Conservation (phyloP, 2,113 vertebrate genomes). For the Micronisus gabar region DNA sequence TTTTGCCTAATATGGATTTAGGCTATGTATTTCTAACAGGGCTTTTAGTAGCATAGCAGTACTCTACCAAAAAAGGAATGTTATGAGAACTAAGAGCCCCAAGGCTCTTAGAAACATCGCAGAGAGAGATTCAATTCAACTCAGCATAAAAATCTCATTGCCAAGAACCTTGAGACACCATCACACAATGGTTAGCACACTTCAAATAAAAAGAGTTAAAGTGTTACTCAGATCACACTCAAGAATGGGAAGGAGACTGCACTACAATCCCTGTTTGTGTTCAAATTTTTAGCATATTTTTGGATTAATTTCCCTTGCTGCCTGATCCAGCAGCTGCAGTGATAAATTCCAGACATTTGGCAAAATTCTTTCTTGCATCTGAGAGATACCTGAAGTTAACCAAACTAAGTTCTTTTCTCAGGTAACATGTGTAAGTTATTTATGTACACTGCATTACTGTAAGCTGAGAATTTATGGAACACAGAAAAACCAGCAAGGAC, state of each 20-base stretch:
- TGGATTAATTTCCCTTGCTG: not conserved
- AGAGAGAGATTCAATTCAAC: not conserved
- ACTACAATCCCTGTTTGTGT: not conserved
- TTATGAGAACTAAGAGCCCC: not conserved
- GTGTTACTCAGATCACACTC: not conserved
- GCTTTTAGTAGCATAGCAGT: not conserved
- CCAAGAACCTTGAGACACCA: not conserved
- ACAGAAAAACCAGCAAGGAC: not conserved
- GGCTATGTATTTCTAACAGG: not conserved
- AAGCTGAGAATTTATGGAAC: not conserved
- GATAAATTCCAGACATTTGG: not conserved
- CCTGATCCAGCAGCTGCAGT: not conserved
- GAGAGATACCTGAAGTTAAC: not conserved
- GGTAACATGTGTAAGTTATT: not conserved
- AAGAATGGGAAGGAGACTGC: not conserved
- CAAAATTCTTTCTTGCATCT: not conserved
- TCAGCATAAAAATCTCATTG: not conserved
- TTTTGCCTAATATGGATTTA: not conserved
- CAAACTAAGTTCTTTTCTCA: not conserved
- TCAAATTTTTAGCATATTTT: conserved; percentile 26
- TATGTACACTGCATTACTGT: not conserved
- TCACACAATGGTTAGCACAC: not conserved
- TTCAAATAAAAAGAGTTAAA: not conserved
- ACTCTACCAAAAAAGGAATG: not conserved
- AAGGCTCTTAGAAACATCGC: not conserved